phyloP scores from a whole-genome alignment of 2,888 invertebrate species.

The Ramazzottius varieornatus region DNA sequence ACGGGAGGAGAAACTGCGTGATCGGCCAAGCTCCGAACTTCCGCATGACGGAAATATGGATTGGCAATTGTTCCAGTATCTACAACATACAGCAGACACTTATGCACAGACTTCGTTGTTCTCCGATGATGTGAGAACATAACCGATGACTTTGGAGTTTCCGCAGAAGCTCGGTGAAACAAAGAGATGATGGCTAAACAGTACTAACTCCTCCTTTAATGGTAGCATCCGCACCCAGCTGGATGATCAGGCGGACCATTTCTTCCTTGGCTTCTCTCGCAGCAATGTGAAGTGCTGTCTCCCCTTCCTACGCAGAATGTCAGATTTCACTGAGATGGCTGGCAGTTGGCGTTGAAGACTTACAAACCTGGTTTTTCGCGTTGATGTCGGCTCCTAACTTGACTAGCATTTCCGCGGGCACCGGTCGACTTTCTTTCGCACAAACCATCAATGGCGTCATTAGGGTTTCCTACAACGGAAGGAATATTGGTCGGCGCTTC shows the following conservation, averaged over 20 bases:
- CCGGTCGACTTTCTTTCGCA: neutral
- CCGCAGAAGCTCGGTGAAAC: neutral
- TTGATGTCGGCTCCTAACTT: neutral
- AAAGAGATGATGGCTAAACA: no score
- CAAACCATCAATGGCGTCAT: neutral
- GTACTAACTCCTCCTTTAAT: constrained; percentile 22
- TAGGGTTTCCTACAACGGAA: neutral
- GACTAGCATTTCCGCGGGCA: neutral
- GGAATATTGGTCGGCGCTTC: no score
- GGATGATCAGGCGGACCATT: constrained; percentile 20
- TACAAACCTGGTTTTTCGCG: neutral
- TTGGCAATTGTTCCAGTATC: constrained; percentile 23
- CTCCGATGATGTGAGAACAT: neutral
- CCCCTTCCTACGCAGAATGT: constrained; percentile 20
- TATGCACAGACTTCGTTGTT: no score
- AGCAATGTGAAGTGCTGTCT: constrained; percentile 25
- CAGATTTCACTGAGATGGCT: neutral
- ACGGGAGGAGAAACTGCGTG: constrained; percentile 19
- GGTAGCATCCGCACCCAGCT: constrained; percentile 20
- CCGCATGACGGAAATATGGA: constrained; percentile 25
- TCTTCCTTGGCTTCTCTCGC: constrained; percentile 24
- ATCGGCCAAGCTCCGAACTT: constrained; percentile 16
- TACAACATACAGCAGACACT: constrained; percentile 16
- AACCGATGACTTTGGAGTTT: neutral
- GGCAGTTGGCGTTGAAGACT: neutral